Evolutionary conservation across 1,140 invertebrate genomes (phyloP).

Genomic region (Chionoecetes opilio): DNA sequence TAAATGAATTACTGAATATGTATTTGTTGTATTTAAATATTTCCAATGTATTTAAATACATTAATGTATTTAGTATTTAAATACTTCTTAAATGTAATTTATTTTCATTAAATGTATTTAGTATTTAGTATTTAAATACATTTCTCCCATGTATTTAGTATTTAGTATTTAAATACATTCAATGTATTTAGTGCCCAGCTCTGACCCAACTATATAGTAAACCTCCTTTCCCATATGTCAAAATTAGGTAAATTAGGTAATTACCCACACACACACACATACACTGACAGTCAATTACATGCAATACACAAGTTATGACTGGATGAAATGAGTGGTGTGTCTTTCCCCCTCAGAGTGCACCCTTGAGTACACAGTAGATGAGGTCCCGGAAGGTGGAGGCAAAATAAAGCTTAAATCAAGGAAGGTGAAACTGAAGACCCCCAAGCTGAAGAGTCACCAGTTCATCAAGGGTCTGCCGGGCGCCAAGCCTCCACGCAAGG

Average conservation of each 20-base stretch:
- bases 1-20: too few species aligned
- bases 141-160: too few species aligned
- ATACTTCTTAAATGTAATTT: too few species aligned
- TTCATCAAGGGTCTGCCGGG: slow-evolving; percentile 60
- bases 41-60: too few species aligned
- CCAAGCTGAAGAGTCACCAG: slow-evolving; percentile 33
- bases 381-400: not conserved
- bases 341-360: not conserved
- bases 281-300: not conserved
- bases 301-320: not conserved
- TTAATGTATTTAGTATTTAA: too few species aligned
- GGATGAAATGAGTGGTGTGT: not conserved
- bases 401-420: slow-evolving; percentile 49
- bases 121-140: too few species aligned
- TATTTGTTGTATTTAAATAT: too few species aligned
- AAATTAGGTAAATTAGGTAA: not conserved
- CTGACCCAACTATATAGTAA: too few species aligned
- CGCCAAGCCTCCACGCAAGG: slow-evolving; percentile 47
- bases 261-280: not conserved
- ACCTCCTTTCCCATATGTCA: too few species aligned
- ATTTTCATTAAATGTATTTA: too few species aligned
- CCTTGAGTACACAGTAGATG: slow-evolving; percentile 58
- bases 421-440: not conserved
- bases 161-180: too few species aligned
- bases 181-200: too few species aligned